These are phyloP conservation scores for Eupithecia subumbrata DNA, from an alignment of 2,888 invertebrate genomes.

Conservation along the genomic window DNA sequence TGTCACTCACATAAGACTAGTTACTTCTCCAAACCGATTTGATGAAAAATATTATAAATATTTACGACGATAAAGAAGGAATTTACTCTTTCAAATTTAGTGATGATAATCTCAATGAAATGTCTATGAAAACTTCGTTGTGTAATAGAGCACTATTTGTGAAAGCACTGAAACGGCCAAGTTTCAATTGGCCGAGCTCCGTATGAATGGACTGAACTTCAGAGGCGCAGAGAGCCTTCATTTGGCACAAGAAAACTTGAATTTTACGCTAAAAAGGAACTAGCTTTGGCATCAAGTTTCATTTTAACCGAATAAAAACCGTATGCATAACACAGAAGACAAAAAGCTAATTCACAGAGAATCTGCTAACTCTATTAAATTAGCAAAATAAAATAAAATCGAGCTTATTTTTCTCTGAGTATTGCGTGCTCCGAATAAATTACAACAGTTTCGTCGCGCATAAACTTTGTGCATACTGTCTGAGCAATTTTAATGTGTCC, in stretches of 20 bases:
- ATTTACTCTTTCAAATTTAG: no score
- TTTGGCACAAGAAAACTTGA: conserved; percentile 15
- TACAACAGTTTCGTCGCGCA: conserved; percentile 12
- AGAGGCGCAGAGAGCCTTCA: conserved; percentile 9
- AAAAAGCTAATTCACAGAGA: conserved; percentile 1
- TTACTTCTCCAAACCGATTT: no score
- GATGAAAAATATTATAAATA: no score
- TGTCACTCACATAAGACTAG: not conserved
- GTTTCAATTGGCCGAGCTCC: conserved; percentile 66
- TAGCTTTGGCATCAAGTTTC: not conserved
- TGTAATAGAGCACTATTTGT: conserved; percentile 30
- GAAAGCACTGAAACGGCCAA: conserved; percentile 44
- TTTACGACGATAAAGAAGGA: no score
- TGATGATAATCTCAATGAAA: conserved; percentile 1
- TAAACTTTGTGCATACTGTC: conserved; percentile 23
- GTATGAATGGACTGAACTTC: conserved; percentile 38
- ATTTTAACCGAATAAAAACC: not conserved
- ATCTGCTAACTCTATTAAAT: not conserved
- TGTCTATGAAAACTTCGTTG: conserved; percentile 35
- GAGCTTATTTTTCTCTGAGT: conserved; percentile 3
- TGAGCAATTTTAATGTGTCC: conserved; percentile 4
- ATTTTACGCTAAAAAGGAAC: conserved; percentile 1
- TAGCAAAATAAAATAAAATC: conserved; percentile 8
- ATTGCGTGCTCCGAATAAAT: conserved; percentile 20
- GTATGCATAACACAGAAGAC: not conserved